Base-by-base conservation (phyloP, 2,797 vertebrate genomes). In the Fratercula arctica region DNA sequence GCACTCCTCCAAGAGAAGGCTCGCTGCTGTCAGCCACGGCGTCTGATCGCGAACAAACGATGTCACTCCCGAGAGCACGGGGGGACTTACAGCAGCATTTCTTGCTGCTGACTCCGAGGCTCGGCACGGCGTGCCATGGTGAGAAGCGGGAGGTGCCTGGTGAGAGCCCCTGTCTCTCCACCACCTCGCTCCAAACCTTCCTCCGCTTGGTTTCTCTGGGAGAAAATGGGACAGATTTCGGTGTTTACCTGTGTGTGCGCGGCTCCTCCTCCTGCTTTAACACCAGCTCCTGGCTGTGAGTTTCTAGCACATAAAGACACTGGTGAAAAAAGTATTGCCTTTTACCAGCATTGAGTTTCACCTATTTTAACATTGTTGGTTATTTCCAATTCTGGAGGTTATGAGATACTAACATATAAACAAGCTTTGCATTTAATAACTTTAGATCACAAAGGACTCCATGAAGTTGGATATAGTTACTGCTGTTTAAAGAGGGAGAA, bases 1-100 rank as follows among this genome's bases (percentile, higher is more conserved):
- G 3, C 1, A 8, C 54, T 80, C 39, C 54, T 24, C 14, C 1
- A 1, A 23, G 31, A 54, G 61, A 45, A 43, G 41, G 29, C 39
- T 70, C 18, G 21, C 29, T 31, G n/a, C 13, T 13, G 16, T 7
- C 29, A 17, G 41, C 18, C 39, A 21, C 17, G 8, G 7, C 1
- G 2, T 10, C 0, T 18, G 8, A 8, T 6, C 0, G 4, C 11
- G 13, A 19, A 8, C 1, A 7, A 63, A 21, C 23, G 1, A 13
- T 15, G 23, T n/a, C 20, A 1, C 41, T 48, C 19, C 64, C 7
- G 51, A 37, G 28, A 26, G 46, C 39, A 25, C 0, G 1, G 35
- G 10, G 45, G 29, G 5, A 35, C 9, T 45, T 45, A 13, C 2
- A 2, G 41, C 4, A 1, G n/a, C 1, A 2, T 10, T n/a, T 60